Conservation (phyloP, 2,797 vertebrate species). For the Enteromius fasciolatus region DNA sequence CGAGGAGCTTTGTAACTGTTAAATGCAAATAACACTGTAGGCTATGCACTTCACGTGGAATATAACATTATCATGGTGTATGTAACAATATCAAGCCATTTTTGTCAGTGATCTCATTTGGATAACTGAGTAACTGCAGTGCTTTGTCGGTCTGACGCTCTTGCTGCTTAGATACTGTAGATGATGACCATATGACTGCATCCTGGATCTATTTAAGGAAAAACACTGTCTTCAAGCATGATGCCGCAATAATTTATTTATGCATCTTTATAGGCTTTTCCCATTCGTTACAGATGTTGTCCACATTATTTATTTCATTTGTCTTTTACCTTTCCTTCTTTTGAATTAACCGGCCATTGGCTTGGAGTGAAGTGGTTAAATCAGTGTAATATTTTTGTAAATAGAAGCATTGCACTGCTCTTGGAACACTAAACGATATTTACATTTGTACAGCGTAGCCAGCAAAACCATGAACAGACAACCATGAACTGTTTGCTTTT, state of each 20-base stretch:
- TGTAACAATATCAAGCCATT: constrained; percentile 39
- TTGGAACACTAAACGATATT: constrained; percentile 53
- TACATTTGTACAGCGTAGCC: constrained; percentile 53
- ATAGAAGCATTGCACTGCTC: constrained; percentile 56
- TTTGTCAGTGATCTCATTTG: constrained; percentile 1
- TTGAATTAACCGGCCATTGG: constrained; percentile 29
- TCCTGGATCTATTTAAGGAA: constrained; percentile 9
- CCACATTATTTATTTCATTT: constrained; percentile 52
- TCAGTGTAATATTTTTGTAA: constrained; percentile 53
- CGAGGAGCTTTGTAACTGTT: constrained; percentile 17
- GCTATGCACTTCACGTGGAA: constrained; percentile 46
- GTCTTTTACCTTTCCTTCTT: constrained; percentile 24
- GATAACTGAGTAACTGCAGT: constrained; percentile 13
- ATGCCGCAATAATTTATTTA: constrained; percentile 47
- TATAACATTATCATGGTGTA: constrained; percentile 31
- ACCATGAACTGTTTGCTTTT: constrained; percentile 37
- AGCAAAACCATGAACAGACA: constrained; percentile 48
- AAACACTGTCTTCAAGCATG: constrained; percentile 32
- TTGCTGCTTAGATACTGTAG: constrained; percentile 29
- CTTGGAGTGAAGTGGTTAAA: constrained; percentile 52
- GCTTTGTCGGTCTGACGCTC: constrained; percentile 10
- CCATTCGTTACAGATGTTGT: constrained; percentile 39
- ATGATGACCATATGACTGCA: constrained; percentile 32
- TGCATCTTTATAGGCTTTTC: constrained; percentile 27
- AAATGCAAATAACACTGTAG: constrained; percentile 47